phyloP scores from a whole-genome alignment of 2,113 vertebrate genomes.

The Sander vitreus region DNA sequence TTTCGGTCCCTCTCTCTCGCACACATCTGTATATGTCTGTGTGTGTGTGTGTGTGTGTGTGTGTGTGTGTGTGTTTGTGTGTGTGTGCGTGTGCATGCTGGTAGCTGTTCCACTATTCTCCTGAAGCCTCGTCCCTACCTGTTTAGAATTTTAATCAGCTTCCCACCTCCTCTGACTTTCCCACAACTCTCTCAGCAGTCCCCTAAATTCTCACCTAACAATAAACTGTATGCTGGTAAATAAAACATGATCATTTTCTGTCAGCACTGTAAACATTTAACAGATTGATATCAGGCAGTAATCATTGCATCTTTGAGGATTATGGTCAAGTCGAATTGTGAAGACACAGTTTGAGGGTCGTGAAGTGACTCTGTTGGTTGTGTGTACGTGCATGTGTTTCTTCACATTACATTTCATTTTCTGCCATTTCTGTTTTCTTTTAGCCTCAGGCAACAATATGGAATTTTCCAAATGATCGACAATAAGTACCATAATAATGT shows the following conservation, averaged over 20 bases:
- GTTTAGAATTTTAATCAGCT: constrained; percentile 83
- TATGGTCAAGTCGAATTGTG: neutral
- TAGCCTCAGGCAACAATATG: constrained; percentile 22
- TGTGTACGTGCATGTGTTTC: neutral
- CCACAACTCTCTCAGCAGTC: constrained; percentile 60
- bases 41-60: neutral
- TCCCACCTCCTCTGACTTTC: constrained; percentile 71
- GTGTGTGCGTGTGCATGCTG: neutral
- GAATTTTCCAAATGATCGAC: constrained; percentile 51
- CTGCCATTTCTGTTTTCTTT: constrained; percentile 45
- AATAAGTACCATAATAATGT: constrained; percentile 54
- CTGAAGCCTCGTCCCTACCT: constrained; percentile 77
- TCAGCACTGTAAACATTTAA: constrained; percentile 27
- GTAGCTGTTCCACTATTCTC: constrained; percentile 69
- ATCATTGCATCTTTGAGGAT: constrained; percentile 19
- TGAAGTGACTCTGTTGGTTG: neutral
- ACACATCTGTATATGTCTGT: constrained; percentile 36
- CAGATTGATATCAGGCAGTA: constrained; percentile 5
- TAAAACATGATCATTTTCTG: constrained; percentile 12
- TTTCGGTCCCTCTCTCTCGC: constrained; percentile 28
- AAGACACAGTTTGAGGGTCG: neutral
- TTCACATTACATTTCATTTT: constrained; percentile 24
- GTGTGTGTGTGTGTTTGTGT: constrained; percentile 9
- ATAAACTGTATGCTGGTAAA: constrained; percentile 32
- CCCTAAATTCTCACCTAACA: constrained; percentile 52